Base-by-base conservation (phyloP, 2,888 invertebrate genomes). In the Therioaphis trifolii region DNA sequence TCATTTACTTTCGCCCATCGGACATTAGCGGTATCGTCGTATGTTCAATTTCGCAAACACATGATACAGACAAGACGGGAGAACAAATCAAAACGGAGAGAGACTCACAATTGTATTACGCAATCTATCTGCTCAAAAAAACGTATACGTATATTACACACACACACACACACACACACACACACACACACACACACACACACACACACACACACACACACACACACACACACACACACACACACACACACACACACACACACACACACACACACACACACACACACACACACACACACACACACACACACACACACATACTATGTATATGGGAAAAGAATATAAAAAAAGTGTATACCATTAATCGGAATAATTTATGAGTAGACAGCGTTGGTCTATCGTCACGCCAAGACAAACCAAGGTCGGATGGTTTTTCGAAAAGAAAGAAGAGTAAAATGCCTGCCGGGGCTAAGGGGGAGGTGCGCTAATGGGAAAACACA, bases 1-100 rank as follows among this genome's bases (percentile, higher is more conserved):
- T 76, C 69, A 27, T 61, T 63, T 72, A 82, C 82, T 74, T 82
- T 82, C 82, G 82, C 82, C 82, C 55, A 78, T 72, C 52, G 63
- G 71, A 63, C 61, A 69, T 77, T 80, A 61, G 35, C 49, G 46
- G 58, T 61, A 61, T 79, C 43, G 43, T 71, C 46, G 71, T 29
- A 12, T 46, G 29, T 35, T 35, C 15, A 72, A 55, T 80, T 80
- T 80, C 80, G 80, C 80, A 80, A 80, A 80, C 80, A n/a, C 21
- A 49, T 40, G 58, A 24, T 58, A 49, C 49, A 63, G 55, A 29
- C 24, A 21, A 18, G 68, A 78, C 61, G 11, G 46, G 43, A 29
- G 43, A 55, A 46, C 72, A 63, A 63, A 72, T 63, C 71, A 24
- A 78, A 68, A 78, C 68, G 78, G 35, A 77, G 61, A 63, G 29